Base-by-base conservation (phyloP, 2,888 invertebrate species). In the Saturnia japonica region DNA sequence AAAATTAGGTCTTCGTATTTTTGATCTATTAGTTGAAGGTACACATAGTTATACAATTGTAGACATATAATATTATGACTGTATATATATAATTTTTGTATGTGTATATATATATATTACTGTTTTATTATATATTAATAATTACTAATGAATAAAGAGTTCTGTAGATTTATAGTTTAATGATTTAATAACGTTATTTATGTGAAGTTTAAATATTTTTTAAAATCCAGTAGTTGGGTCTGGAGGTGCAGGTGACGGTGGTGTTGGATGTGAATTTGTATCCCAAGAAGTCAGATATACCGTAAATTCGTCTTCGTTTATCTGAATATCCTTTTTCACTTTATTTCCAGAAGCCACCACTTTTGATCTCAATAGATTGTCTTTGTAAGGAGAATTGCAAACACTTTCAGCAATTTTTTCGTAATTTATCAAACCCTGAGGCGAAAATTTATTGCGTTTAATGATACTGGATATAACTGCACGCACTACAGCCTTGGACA, bases 1-100 rank as follows among this genome's bases (percentile, higher is more conserved):
- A 34, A 4, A 34, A 34, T 34, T 43, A 12, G 43, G 4, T 43
- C 14, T 43, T 12, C 43, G 9, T 43, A 43, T 54, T 9, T 54
- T n/a, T n/a, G n/a, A n/a, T n/a, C n/a, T n/a, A n/a, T n/a, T n/a
- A 54, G 22, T 9, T 22, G 1, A 73, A 68, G 70, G 0, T 19
- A 43, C n/a, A 42, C 2, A 1, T 57, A 57, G 8, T 2, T 25
- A 25, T 25, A 25, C 12, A 25, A 57, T 25, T 25, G 22, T 57
- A 57, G 3, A 57, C 25, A 57, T 57, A 22, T 57, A 57, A 57
- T 22, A 34, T 34, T 34, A 34, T 34, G 6, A 34, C 6, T 34
- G 34, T 57, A 22, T 12, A 57, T 11, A 25, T 34, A 34, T n/a
- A 25, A 11, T 57, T 25, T 14, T 25, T 28, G 12, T 12, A 60